Evolutionary conservation across 35 echinoderm and acorn worm species (phyloP), one percentile per base, ranked within the genome.

Genomic region (Apostichopus parvimensis): DNA sequence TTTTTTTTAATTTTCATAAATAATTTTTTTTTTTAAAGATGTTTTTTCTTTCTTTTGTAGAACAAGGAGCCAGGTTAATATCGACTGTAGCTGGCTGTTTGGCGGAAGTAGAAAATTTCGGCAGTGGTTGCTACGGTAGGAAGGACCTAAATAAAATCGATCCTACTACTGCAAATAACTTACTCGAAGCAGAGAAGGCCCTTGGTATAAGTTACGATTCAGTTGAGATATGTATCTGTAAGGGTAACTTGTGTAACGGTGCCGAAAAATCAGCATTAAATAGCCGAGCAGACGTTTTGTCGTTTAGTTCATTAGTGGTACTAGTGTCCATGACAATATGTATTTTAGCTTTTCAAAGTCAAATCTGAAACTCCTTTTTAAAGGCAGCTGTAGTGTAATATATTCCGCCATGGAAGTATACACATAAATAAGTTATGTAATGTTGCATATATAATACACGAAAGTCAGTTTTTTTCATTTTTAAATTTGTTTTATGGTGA

Each of bases 171-270:
- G 24, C 79, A 18, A 82, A 82, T 14, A 54, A 82, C 55, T 82
- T 82, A 53, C 34, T 18, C 6, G 79, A 34, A 55, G 79, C 79
- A 13, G 79, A 82, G 54, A 82, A 13, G 28, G 13, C 14, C 6
- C 79, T 82, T 54, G 79, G 79, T 6, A 82, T 82, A 45, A 55
- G 9, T 0, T 82, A 82, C 79, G 55, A 82, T 56, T 15, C 28
- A 82, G 52, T 17, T 6, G 17, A 82, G 14, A 82, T 82, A 55
- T 82, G 79, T 18, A 45, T 82, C 10, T 82, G 79, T 54, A 55
- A 82, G 55, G 79, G 79, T 54, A 53, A 82, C n/a, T 55, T 82
- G 52, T 82, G 79, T 53, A 82, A 82, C 52, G 55, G 55, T 17
- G 79, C 52, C 8, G 18, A 24, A 6, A 82, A 82, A 17, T 25